A percentile compares a stretch with the other conserved stretches of the same genome.
Conservation (phyloP, 1,140 invertebrate genomes). For the Cyclina sinensis region DNA sequence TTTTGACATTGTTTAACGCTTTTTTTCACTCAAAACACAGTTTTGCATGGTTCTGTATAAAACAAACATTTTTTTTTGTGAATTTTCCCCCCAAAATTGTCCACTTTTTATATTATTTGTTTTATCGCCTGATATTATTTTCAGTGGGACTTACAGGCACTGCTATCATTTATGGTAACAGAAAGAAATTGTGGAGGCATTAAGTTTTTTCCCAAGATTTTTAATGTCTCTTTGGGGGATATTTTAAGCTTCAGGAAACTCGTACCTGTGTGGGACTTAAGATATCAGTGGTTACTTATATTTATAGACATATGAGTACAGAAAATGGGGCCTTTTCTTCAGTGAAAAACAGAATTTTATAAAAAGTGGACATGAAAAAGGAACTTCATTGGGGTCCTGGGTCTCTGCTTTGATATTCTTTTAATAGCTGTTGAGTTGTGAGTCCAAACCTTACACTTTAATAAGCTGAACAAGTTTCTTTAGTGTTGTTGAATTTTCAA, state of each 20-base stretch:
- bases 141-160: too few species aligned
- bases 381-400: neutral
- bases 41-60: slow-evolving; percentile 36
- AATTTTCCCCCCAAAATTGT: slow-evolving; percentile 7
- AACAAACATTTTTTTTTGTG: slow-evolving; percentile 27
- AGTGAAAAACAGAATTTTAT: neutral
- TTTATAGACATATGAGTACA: too few species aligned
- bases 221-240: too few species aligned
- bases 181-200: neutral
- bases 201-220: too few species aligned
- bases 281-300: too few species aligned
- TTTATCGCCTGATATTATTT: too few species aligned
- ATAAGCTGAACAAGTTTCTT: neutral
- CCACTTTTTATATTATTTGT: neutral
- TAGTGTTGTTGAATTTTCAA: slow-evolving; percentile 24
- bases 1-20: slow-evolving; percentile 39
- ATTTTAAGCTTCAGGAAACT: too few species aligned
- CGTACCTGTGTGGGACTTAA: too few species aligned
- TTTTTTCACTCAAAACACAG: slow-evolving; percentile 39
- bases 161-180: too few species aligned
- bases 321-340: too few species aligned
- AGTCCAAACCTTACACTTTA: neutral
- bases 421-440: neutral
- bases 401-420: neutral
- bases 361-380: slow-evolving; percentile 18